Base-by-base conservation (phyloP, 2,113 vertebrate species). In the Brachyhypopomus occidentalis region DNA sequence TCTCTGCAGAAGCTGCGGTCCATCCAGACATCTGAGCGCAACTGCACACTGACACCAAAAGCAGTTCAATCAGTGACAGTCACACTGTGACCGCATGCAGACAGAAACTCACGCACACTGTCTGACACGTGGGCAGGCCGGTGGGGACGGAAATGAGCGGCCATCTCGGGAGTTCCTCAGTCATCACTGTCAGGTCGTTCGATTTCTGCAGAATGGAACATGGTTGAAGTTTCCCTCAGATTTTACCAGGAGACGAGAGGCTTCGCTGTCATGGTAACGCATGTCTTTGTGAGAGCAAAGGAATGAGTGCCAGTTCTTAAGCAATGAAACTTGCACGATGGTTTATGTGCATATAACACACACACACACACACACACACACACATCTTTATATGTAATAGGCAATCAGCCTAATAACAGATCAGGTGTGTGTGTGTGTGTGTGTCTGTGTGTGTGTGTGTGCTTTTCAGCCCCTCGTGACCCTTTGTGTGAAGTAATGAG, bases 391-490 rank as follows among this genome's bases (percentile, higher is more conserved):
- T 52, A 52, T 52, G 45, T 52, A 52, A 52, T 14, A 52, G 45
- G 45, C 45, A 14, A 52, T 52, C 45, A 52, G 45, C 12, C 12
- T 52, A 14, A 12, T 52, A 52, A 52, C 45, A 14, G 45, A 52
- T 52, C 45, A 84, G 77, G 79, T 36, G 60, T 45, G 76, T 12
- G 56, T 84, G 80, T 87, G 85, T 81, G 60, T 78, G 84, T 77
- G 80, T 87, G 85, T 81, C 56, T 78, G 84, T 77, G 83, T 84
- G 73, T 66, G 55, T 58, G 34, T 20, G 2, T 30, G 23, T 59
- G 38, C 58, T 56, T 81, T 82, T 87, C 73, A 80, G 63, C 64
- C 75, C 70, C 81, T 81, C 72, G 14, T 72, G 64, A 81, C 77
- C 70, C 45, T 58, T 12, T 52, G 74, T 55, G 63, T 81, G 25